phyloP scores from a whole-genome alignment of 23 tunicate genomes.

The Styela clava region DNA sequence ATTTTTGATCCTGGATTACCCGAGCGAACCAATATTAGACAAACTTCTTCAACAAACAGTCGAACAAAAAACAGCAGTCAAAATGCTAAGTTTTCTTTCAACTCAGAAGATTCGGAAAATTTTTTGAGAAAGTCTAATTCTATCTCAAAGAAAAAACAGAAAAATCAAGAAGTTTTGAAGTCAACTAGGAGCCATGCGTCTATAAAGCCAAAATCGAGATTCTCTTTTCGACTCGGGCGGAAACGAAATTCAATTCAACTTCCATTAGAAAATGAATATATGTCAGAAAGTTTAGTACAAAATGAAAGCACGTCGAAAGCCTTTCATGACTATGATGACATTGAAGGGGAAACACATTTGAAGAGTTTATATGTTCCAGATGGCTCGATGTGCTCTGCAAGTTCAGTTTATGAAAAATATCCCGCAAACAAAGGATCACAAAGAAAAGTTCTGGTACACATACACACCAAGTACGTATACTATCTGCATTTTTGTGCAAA shows the following conservation, averaged over 20 bases:
- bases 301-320: background rate
- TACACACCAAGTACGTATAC: constrained; percentile 67
- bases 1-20: no score
- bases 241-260: background rate
- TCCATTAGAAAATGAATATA: background rate
- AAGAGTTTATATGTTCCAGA: background rate
- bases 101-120: background rate
- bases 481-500: background rate
- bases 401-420: constrained; percentile 47
- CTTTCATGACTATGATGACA: background rate
- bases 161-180: no score
- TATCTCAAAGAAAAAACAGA: background rate
- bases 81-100: background rate
- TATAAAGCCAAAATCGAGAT: background rate
- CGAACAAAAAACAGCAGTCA: background rate
- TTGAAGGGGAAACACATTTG: background rate
- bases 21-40: no score
- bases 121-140: background rate
- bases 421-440: constrained; percentile 49
- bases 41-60: background rate
- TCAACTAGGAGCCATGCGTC: no score
- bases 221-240: background rate
- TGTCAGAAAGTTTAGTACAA: no score
- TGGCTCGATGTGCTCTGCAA: background rate
- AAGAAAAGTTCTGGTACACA: constrained; percentile 68